Percentiles rank a stretch among this genome's conserved stretches.
phyloP scores from a whole-genome alignment of 1,140 invertebrate species.

The Portunus trituberculatus region DNA sequence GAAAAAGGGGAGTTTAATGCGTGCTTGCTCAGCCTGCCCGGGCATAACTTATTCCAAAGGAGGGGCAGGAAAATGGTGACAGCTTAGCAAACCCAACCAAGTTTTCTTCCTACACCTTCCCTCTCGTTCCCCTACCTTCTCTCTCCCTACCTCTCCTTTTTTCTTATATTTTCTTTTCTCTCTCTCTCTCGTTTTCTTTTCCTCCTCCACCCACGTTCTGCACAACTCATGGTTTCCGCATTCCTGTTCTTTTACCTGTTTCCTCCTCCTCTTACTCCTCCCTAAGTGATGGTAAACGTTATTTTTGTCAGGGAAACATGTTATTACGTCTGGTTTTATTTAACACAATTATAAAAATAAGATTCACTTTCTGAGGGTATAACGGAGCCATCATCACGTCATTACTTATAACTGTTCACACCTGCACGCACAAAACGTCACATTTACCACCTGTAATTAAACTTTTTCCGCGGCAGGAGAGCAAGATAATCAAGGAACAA shows the following conservation, averaged over 20 bases:
- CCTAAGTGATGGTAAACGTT: too few relatives aligned
- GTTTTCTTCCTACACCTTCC: background rate
- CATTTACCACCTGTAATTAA: too few relatives aligned
- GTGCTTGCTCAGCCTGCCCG: background rate
- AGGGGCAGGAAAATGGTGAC: background rate
- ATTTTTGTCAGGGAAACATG: too few relatives aligned
- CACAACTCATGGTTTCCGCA: background rate
- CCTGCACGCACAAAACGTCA: too few relatives aligned
- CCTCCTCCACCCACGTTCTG: background rate
- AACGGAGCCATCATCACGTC: too few relatives aligned
- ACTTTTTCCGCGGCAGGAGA: too few relatives aligned
- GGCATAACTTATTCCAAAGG: constrained; percentile 8
- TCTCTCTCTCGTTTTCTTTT: background rate
- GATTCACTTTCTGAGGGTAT: too few relatives aligned
- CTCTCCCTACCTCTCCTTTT: background rate
- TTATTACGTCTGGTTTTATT: too few relatives aligned
- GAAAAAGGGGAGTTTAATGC: background rate
- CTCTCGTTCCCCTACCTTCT: background rate
- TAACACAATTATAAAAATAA: too few relatives aligned
- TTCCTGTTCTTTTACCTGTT: background rate
- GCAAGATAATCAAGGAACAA: too few relatives aligned
- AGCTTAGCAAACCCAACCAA: background rate
- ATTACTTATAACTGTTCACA: too few relatives aligned
- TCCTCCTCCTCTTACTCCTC: background rate
- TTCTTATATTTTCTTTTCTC: background rate